Base-by-base conservation (phyloP, 2,113 vertebrate species). In the Apodemus sylvaticus region DNA sequence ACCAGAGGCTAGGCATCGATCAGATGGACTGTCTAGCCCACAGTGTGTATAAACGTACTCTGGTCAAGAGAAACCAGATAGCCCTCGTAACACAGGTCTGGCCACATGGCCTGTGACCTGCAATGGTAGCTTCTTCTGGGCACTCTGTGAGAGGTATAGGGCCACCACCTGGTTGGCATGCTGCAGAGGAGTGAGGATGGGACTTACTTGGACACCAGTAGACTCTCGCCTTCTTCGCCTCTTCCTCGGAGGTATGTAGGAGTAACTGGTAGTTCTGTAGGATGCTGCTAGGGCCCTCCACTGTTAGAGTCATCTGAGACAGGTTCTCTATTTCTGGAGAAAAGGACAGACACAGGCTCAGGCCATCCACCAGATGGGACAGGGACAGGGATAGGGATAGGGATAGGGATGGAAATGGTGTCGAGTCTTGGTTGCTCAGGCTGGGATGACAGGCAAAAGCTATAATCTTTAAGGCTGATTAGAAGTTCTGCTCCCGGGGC, bases 261-360 rank as follows among this genome's bases (percentile, higher is more conserved):
- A 98, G 19, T n/a, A 99, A 98, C 62, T 97, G 98, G 97, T 99
- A 99, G 39, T 98, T 98, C 0, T 98, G 19, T 1, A 99, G 99
- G 16, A 99, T 96, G 34, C 91, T 71, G 34, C 96, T 82, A 0
- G 99, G 99, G 0, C 99, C 99, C 17, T 91, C 98, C 7, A 99
- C 98, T 0, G 98, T 98, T 97, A 99, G 97, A 10, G 98, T 94
- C 99, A 99, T 98, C 73, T 89, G 94, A 0, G 99, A 99, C 99
- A 99, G 99, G 96, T 98, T 99, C 94, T 98, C 97, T 60, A 99
- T 97, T 93, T 99, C 99, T 99, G 93, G 20, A 12, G 5, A 7
- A 31, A 1, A 16, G 82, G 58, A 48, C 66, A 1, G 13, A 42
- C 0, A 14, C 81, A 10, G 76, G 55, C 53, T 81, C 9, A 66